These are phyloP conservation scores for Coluber constrictor DNA, from an alignment of 2,797 vertebrate species.

Conservation along the genomic window DNA sequence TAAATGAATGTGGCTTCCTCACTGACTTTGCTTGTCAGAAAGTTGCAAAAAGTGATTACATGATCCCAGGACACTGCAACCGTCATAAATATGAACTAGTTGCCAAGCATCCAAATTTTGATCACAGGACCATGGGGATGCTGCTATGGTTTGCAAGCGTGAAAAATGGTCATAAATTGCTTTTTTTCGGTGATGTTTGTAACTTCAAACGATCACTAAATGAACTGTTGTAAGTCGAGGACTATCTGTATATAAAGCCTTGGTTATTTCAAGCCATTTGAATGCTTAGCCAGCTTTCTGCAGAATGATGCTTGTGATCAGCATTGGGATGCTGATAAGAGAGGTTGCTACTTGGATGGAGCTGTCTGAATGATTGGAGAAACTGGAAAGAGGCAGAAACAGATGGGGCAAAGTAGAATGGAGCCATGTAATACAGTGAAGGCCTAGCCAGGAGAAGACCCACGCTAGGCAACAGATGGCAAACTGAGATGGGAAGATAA, in stretches of 20 bases:
- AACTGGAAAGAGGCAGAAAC: not conserved
- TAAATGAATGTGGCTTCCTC: not conserved
- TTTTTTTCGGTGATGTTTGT: not conserved
- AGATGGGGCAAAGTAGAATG: not conserved
- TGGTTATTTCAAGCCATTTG: not conserved
- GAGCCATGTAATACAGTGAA: not conserved
- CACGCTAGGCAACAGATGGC: not conserved
- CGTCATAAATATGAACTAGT: not conserved
- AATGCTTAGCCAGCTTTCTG: not conserved
- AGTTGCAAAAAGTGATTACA: not conserved
- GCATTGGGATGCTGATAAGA: not conserved
- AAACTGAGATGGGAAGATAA: not conserved
- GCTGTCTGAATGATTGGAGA: not conserved
- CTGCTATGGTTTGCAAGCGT: not conserved
- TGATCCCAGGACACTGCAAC: not conserved
- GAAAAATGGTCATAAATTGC: not conserved
- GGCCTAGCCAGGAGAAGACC: not conserved
- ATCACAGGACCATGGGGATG: not conserved
- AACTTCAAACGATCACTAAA: not conserved
- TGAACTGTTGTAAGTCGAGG: not conserved
- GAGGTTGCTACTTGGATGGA: not conserved
- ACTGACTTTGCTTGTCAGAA: not conserved
- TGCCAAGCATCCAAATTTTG: not conserved
- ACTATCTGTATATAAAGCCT: not conserved
- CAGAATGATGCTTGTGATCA: not conserved